Base-by-base conservation (phyloP, 2,113 vertebrate species). In the Bufo gargarizans region DNA sequence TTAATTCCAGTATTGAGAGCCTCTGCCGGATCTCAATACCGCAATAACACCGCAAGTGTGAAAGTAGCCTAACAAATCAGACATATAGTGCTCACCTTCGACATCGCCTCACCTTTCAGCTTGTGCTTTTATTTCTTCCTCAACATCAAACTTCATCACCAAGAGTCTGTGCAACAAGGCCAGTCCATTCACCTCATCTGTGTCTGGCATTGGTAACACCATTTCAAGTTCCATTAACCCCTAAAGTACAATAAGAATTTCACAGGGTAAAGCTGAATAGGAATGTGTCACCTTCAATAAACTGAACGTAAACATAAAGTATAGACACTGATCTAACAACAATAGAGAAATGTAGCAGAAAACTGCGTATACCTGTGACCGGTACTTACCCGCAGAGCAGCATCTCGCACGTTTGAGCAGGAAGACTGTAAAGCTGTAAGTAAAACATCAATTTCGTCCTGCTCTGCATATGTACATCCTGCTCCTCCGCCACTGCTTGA, bases 201-300 rank as follows among this genome's bases (percentile, higher is more conserved):
- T 94, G 89, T 99, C 98, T 45, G 95, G 95, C 0, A 96, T 96
- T n/a, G 97, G 96, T 55, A 99, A 92, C 14, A 99, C 98, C 94
- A 99, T 95, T 89, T 98, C 96, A 92, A 99, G 95, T 86, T 99
- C 97, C 95, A 97, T 92, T 93, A 99, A 93, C 5, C 98, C 98
- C 98, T 99, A 89, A 85, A 59, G 14, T 17, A 77, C 19, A 71
- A 56, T n/a, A 2, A 50, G 20, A 71, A 65, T 67, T 33, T 79
- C 9, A 77, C 16, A 77, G 11, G 12, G 6, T 4, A n/a, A 6
- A 77, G 4, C 4, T n/a, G 19, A 77, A 47, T 9, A n/a, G 7
- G 19, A 19, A 6, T 16, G 72, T 19, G 69, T 3, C 13, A 11
- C 12, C 0, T 58, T 8, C 11, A 47, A 47, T 14, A 16, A 43